These are phyloP conservation scores for Zhuqinia jingwanae DNA, from an alignment of 2,888 invertebrate species.

Conservation along the genomic window DNA sequence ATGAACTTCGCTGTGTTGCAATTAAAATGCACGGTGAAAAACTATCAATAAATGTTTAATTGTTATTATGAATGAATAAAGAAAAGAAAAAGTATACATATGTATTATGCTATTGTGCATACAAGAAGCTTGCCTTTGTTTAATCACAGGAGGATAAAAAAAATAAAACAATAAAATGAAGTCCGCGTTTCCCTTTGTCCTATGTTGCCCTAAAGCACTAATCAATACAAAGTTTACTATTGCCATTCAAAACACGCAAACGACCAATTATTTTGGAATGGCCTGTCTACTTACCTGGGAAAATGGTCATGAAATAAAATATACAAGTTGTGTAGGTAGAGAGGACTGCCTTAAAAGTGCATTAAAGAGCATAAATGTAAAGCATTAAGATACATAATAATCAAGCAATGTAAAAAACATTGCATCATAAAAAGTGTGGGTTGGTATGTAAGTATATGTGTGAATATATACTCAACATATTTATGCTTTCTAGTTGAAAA, in stretches of 20 bases:
- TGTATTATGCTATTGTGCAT: neutral
- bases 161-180: neutral
- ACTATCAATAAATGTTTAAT: neutral
- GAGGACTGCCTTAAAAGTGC: neutral
- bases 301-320: neutral
- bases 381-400: no score
- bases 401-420: no score
- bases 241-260: constrained; percentile 36
- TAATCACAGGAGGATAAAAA: no score
- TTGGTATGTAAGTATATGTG: no score
- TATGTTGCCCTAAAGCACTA: neutral
- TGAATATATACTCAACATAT: no score
- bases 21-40: no score
- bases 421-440: no score
- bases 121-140: neutral
- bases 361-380: no score
- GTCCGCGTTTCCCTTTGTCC: neutral
- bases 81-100: neutral
- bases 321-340: neutral
- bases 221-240: constrained; percentile 25
- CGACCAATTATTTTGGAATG: constrained; percentile 44
- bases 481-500: no score
- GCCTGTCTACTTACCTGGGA: neutral
- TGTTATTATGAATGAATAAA: neutral
- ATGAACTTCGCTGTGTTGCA: no score